Base-by-base conservation (phyloP, 1,140 invertebrate species). In the Orussus abietinus region DNA sequence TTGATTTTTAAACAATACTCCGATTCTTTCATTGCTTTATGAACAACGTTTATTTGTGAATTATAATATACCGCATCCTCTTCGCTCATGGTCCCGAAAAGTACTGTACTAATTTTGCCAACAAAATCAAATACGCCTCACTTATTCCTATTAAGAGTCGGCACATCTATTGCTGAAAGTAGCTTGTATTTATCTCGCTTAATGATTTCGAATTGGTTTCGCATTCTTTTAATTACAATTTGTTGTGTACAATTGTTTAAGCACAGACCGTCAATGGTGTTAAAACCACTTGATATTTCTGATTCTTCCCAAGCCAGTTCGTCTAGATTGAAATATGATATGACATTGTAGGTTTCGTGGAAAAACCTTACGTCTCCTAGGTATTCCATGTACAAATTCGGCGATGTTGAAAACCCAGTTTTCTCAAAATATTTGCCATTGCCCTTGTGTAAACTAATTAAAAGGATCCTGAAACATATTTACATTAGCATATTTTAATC, bases 1-100 rank as follows among this genome's bases (percentile, higher is more conserved):
- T 33, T 45, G 42, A 33, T 45, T 45, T 1, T 10, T 14, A 21
- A 45, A 31, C 10, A 45, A 17, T 18, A 22, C 34, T 22, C 11
- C 34, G 6, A 45, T 22, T 26, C 36, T 15, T 26, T 22, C 28
- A 33, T 45, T 38, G 15, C 42, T 14, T 9, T 26, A 11, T 26
- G 11, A 10, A 45, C 13, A 14, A 29, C 25, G 9, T 45, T 31
- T 31, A 45, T 45, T 33, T 45, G 35, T 3, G 19, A 25, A 22
- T 45, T 38, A 14, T 45, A 45, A 29, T 32, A 45, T 5, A 10
- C n/a, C 5, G 36, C 36, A 12, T 45, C 42, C 5, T 37, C 35
- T 15, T 38, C 11, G 7, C 42, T 33, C 18, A 38, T 26, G 3
- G 42, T 45, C 2, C 42, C 42, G 25, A 45, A 45, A 2, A 45